These are phyloP conservation scores for Notoglanidium macrostoma DNA, from an alignment of 2,797 vertebrate genomes.

Conservation along the genomic window DNA sequence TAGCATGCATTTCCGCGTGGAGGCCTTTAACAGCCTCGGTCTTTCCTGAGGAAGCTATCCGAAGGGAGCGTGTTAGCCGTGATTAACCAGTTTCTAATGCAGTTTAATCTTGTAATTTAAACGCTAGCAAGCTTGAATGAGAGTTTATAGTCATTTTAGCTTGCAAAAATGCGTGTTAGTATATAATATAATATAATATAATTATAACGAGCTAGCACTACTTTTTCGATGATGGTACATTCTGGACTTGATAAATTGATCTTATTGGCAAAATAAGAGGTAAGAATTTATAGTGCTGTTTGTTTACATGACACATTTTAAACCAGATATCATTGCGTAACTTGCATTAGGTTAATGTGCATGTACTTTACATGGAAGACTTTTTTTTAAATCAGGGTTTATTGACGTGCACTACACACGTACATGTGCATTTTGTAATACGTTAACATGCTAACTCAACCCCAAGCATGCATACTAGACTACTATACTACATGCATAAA, in stretches of 20 bases:
- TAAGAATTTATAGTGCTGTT: not conserved
- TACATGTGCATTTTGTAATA: no score
- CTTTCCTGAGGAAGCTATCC: not conserved
- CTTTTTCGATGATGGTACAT: not conserved
- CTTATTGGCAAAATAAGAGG: not conserved
- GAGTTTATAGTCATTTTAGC: no score
- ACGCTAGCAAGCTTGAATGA: not conserved
- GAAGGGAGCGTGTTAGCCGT: not conserved
- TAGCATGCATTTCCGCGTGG: not conserved
- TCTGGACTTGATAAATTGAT: not conserved
- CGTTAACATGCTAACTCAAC: not conserved
- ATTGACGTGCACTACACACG: no score
- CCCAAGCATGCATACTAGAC: not conserved
- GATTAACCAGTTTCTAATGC: not conserved
- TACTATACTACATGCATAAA: not conserved
- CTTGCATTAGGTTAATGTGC: not conserved
- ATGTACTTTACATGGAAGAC: not conserved
- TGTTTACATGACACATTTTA: not conserved
- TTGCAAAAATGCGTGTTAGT: not conserved
- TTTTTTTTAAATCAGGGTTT: not conserved
- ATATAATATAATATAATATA: not conserved
- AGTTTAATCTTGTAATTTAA: no score
- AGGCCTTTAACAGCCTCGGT: constrained; percentile 26
- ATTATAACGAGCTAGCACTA: not conserved
- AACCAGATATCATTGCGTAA: no score